A percentile compares a stretch with the other conserved stretches of the same genome.
Conservation (phyloP, 2,888 invertebrate genomes). For the Hoplodrina blanda region DNA sequence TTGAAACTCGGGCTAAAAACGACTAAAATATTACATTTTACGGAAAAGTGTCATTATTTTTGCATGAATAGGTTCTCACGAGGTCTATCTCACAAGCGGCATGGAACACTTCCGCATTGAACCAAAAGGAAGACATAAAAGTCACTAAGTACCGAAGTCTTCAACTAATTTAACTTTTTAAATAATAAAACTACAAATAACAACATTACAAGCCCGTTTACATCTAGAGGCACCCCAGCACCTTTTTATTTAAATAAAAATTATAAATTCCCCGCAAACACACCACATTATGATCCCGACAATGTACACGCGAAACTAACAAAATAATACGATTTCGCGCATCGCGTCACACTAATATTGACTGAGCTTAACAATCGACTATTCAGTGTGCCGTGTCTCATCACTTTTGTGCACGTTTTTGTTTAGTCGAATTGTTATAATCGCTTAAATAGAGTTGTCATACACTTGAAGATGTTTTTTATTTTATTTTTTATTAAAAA, state of each 20-base stretch:
- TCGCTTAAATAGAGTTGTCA: conserved; percentile 65
- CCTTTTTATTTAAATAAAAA: conserved; percentile 42
- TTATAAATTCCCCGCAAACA: conserved; percentile 50
- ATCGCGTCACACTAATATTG: conserved; percentile 65
- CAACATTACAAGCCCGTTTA: conserved; percentile 1
- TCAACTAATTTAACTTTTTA: neutral
- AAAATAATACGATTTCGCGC: conserved; percentile 82
- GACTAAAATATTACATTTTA: neutral
- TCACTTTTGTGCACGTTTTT: conserved; percentile 59
- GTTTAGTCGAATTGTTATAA: conserved; percentile 64
- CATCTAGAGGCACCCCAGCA: conserved; percentile 23
- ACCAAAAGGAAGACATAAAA: neutral
- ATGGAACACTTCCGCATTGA: neutral
- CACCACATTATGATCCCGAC: conserved; percentile 49
- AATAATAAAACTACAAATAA: conserved; percentile 8
- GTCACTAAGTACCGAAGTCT: neutral
- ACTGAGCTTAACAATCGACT: conserved; percentile 60
- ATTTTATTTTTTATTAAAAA: conserved; percentile 36
- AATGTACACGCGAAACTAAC: conserved; percentile 73
- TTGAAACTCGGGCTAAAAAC: neutral
- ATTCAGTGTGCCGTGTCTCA: conserved; percentile 59
- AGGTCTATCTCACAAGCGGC: neutral
- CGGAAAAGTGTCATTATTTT: neutral
- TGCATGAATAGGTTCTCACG: neutral
- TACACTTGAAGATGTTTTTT: conserved; percentile 59